Evolutionary conservation across 2,797 vertebrate genomes (phyloP).

Genomic region (Notoglanidium macrostoma): DNA sequence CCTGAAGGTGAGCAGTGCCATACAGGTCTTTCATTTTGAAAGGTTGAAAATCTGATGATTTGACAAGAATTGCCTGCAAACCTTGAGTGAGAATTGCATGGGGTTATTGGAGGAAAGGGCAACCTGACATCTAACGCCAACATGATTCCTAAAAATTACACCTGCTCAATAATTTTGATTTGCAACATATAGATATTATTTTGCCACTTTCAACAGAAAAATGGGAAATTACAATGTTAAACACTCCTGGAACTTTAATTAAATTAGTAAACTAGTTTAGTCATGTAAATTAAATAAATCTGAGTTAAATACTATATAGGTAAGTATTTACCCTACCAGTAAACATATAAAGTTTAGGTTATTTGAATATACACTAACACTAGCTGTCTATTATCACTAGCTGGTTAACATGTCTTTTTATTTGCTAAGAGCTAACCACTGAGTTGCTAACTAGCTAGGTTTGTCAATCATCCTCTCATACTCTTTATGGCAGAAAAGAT

Average conservation of each 20-base stretch:
- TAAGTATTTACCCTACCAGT: not conserved
- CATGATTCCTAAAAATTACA: not conserved
- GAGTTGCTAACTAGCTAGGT: not conserved
- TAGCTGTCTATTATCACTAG: not conserved
- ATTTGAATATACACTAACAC: not conserved
- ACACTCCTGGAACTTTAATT: not conserved
- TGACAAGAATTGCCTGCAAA: not conserved
- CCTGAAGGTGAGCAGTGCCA: conserved; percentile 67
- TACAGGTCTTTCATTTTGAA: not conserved
- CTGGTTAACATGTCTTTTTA: not conserved
- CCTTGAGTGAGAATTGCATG: not conserved
- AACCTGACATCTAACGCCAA: not conserved
- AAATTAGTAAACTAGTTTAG: not conserved
- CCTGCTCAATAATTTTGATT: not conserved
- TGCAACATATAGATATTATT: not conserved
- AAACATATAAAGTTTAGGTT: not conserved
- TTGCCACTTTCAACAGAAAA: not conserved
- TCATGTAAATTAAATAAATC: not conserved
- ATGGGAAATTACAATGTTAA: not conserved
- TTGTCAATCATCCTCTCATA: not conserved
- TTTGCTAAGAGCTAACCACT: not conserved
- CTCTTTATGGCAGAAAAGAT: not conserved
- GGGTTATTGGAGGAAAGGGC: not conserved
- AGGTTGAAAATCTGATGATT: not conserved
- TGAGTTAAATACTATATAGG: not conserved